Conservation (phyloP, 1,140 invertebrate species). For the Paramacrobiotus metropolitanus region DNA sequence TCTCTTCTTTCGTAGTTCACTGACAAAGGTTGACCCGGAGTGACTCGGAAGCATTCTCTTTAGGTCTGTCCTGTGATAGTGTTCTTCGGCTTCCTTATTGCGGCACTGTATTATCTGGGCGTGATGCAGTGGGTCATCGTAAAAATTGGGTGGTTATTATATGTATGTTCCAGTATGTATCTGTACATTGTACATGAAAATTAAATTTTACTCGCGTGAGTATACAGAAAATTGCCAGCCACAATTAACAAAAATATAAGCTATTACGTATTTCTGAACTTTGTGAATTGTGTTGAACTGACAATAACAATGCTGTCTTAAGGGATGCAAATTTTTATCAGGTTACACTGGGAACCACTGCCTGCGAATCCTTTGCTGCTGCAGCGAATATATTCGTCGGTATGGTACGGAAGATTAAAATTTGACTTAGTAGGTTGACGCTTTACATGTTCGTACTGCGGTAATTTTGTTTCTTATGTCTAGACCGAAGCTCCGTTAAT, state of each 20-base stretch:
- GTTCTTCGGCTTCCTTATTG: conserved; percentile 66
- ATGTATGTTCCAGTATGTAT: conserved; percentile 18
- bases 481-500: conserved; percentile 67
- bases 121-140: conserved; percentile 59
- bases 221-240: too few species aligned
- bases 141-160: conserved; percentile 51
- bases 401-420: conserved; percentile 38
- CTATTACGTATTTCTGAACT: too few species aligned
- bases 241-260: too few species aligned
- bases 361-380: conserved; percentile 71
- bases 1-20: too few species aligned
- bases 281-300: too few species aligned
- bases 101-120: conserved; percentile 63
- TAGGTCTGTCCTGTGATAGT: conserved; percentile 61
- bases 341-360: conserved; percentile 48
- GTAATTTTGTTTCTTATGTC: conserved; percentile 8
- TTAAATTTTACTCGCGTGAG: too few species aligned
- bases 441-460: not conserved
- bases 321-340: conserved; percentile 9
- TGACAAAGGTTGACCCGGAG: too few species aligned
- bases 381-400: conserved; percentile 72
- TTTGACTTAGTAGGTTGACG: not conserved
- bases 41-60: too few species aligned
- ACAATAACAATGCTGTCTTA: conserved; percentile 6
- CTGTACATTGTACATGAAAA: too few species aligned